Base-by-base conservation (phyloP, 2,113 vertebrate genomes). In the Neotragus moschatus region DNA sequence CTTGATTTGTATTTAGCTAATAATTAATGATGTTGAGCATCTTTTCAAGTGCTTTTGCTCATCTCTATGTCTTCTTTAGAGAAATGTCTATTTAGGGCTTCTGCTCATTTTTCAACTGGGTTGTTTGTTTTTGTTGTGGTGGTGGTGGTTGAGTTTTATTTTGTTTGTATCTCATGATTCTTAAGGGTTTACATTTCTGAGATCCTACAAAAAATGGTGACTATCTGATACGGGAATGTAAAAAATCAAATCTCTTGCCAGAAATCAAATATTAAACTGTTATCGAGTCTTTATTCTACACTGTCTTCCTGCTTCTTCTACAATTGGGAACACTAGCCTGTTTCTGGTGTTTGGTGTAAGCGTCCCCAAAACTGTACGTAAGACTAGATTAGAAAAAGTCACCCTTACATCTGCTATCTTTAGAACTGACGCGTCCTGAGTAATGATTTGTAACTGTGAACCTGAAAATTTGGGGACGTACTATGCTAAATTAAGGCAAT, bases 221-320 rank as follows among this genome's bases (percentile, higher is more conserved):
- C 19, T 77, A 0, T 30, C 17, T 82, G 14, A 51, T 73, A 47
- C 6, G 55, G 80, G 43, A 94, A 51, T n/a, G 21, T 53, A 84
- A 96, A 91, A 26, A 79, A 61, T 39, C 5, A 75, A 53, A 56
- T 80, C 21, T 92, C 81, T 92, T n/a, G 61, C 15, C 23, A 82
- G 39, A 2, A 7, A 58, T 85, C 66, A 84, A 53, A 43, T 88
- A 81, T 90, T 36, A 39, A 92, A 94, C 33, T 81, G 11, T 8
- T 25, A 75, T 28, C 13, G 39, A 63, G 39, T 63, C 19, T 96
- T 58, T 81, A n/a, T 91, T 39, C 79, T 49, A 39, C 39, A 55
- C 16, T 77, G 47, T 84, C 53, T 43, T 97, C 4, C 26, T 58
- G 19, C 61, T 96, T 96, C 95, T 96, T 84, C 75, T 93, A 93